Base-by-base conservation (phyloP, 2,797 vertebrate species). In the Orestias chungarensis region DNA sequence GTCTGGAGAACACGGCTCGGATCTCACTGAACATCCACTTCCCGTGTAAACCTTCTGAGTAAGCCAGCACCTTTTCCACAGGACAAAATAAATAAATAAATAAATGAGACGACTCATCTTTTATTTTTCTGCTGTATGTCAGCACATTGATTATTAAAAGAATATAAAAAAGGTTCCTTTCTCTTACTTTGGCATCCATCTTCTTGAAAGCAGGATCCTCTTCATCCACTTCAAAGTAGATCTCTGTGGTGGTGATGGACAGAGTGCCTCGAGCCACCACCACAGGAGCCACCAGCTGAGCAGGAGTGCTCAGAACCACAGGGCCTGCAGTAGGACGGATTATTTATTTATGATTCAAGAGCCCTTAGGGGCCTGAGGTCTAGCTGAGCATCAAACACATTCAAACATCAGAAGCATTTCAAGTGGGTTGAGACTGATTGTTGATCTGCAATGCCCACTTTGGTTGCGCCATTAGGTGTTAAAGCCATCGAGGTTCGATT, bases 21-120 rank as follows among this genome's bases (percentile, higher is more conserved):
- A 99, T 99, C 93, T 99, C 98, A 14, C 98, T 99, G 95, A 99
- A 99, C 98, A 99, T 99, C 98, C 98, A 99, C 91, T 99, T 99
- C 57, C 98, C 98, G 70, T 99, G 98, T 67, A 99, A 95, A 31
- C 98, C 98, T 87, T 99, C 98, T 0, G 98, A 97, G 88, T 99
- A 99, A 1, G 96, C 97, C 31, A 99, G 95, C 8, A 99, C 97
- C 98, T 99, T n/a, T n/a, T n/a, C n/a, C n/a, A n/a, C n/a, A n/a
- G n/a, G n/a, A n/a, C n/a, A n/a, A n/a, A n/a, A n/a, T n/a, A n/a
- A 42, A 1, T 9, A 25, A 10, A 33, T 38, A 40, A 46, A 1
- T n/a, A 29, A 38, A 69, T 3, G 2, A 65, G 31, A 33, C 12
- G 14, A 9, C n/a, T 14, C 33, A 17, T 10, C 17, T 31, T 59